Base-by-base conservation (phyloP, 2,888 invertebrate species). In the Drosophila lacicola region DNA sequence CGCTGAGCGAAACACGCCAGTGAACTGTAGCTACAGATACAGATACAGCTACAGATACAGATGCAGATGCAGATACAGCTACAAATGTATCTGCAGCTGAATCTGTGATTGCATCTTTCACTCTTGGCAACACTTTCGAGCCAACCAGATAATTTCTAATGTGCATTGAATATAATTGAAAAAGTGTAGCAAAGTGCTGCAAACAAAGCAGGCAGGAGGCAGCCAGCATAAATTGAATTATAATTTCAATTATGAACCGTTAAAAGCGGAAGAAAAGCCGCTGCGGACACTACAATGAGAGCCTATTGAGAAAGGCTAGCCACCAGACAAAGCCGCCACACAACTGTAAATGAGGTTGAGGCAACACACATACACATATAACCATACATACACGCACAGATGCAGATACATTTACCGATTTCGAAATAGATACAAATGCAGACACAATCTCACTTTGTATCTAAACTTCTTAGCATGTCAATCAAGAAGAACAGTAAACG, bases 201-300 rank as follows among this genome's bases (percentile, higher is more conserved):
- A 60, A 65, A 60, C 78, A 74, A 78, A 63, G 70, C 58, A 50
- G 66, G 64, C 51, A 41, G 53, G 34, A 29, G 29, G 8, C 61
- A 41, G 47, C 29, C 19, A 61, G 54, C 56, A 70, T 70, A 82
- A 85, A 89, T 89, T 84, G 88, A 87, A 85, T 85, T 87, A 85
- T 81, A 84, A 89, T 87, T 88, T 85, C 87, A 85, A 89, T 89
- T 85, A 89, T 84, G 84, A 81, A 84, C 89, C 80, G 85, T 85
- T 89, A 87, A 82, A 80, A 86, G 83, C 83, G 85, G 85, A 84
- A 84, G 89, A 84, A 87, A 82, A 80, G 69, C 78, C 58, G 60
- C 63, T 47, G 75, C 64, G 46, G 46, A 36, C 47, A 63, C 13
- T 55, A 84, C 85, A 87, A 84, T 80, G 79, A 25, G 62, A 17